phyloP scores from a whole-genome alignment of 92 coral and sea anemone species.

The Pocillopora grandis region DNA sequence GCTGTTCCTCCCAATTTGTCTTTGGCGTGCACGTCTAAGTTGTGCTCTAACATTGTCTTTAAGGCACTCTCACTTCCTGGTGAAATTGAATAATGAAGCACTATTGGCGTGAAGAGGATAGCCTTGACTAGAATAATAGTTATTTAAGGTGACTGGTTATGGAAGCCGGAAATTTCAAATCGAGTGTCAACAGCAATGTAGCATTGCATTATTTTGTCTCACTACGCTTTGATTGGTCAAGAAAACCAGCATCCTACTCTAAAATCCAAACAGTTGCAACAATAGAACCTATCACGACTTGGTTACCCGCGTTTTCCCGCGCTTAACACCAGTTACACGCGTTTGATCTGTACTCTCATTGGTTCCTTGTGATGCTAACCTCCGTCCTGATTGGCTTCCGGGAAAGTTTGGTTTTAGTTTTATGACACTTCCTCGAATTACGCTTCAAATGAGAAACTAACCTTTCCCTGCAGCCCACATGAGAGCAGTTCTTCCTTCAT shows the following conservation, averaged over 20 bases:
- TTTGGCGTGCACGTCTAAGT: slow-evolving; percentile 73
- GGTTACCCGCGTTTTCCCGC: no score
- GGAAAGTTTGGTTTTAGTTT: not conserved
- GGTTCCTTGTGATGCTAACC: not conserved
- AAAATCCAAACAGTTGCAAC: no score
- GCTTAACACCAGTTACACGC: no score
- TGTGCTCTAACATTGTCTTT: slow-evolving; percentile 66
- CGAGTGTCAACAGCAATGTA: no score
- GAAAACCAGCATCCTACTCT: no score
- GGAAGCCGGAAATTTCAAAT: no score
- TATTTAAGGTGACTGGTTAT: no score
- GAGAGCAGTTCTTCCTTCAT: slow-evolving; percentile 89
- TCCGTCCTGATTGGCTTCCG: not conserved
- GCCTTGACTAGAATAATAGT: no score
- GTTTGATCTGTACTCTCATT: no score
- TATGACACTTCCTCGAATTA: not conserved
- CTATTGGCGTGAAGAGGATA: not conserved
- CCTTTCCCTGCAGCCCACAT: slow-evolving; percentile 99
- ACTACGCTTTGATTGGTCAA: no score
- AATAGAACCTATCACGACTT: no score
- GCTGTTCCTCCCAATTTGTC: slow-evolving; percentile 92
- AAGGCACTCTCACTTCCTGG: slow-evolving; percentile 64
- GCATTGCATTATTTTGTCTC: no score
- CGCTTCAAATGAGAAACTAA: not conserved
- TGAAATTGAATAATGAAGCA: not conserved